These are phyloP conservation scores for Malurus splendens DNA, from an alignment of 2,797 vertebrate species.

Conservation along the genomic window DNA sequence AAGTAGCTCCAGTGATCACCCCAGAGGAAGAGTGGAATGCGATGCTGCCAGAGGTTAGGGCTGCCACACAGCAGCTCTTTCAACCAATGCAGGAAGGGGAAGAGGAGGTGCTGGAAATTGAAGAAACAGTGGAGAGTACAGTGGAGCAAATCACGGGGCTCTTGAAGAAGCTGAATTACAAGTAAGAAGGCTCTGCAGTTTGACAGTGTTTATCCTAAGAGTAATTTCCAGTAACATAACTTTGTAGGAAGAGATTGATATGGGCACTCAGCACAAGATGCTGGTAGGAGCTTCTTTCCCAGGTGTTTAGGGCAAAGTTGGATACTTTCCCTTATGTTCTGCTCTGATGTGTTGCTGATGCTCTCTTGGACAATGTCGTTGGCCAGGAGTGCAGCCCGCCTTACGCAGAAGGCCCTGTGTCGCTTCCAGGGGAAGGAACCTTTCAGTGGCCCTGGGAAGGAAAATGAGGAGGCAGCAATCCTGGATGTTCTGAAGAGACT, in stretches of 20 bases:
- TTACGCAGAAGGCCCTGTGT: conserved; percentile 73
- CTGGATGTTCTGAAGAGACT: conserved; percentile 79
- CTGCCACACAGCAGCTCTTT: conserved; percentile 73
- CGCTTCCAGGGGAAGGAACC: conserved; percentile 76
- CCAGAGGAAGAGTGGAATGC: conserved; percentile 91
- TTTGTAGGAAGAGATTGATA: background rate
- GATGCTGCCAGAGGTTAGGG: conserved; percentile 88
- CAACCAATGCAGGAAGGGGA: conserved; percentile 59
- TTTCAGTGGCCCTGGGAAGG: conserved; percentile 61
- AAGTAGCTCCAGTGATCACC: conserved; percentile 71
- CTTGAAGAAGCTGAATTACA: conserved; percentile 89
- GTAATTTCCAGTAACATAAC: background rate
- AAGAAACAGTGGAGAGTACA: conserved; percentile 68
- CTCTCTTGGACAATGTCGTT: background rate
- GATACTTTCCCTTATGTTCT: background rate
- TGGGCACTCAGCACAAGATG: background rate
- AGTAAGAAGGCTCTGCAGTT: conserved; percentile 64
- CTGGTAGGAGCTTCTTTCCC: background rate
- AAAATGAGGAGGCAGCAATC: conserved; percentile 55
- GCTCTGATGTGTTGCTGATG: background rate
- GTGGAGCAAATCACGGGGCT: conserved; percentile 75
- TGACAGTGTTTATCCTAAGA: background rate
- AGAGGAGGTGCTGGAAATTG: conserved; percentile 38
- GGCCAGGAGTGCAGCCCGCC: conserved; percentile 80
- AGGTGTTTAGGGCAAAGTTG: background rate